phyloP scores from a whole-genome alignment of 2,888 invertebrate species.

The Leucania comma region DNA sequence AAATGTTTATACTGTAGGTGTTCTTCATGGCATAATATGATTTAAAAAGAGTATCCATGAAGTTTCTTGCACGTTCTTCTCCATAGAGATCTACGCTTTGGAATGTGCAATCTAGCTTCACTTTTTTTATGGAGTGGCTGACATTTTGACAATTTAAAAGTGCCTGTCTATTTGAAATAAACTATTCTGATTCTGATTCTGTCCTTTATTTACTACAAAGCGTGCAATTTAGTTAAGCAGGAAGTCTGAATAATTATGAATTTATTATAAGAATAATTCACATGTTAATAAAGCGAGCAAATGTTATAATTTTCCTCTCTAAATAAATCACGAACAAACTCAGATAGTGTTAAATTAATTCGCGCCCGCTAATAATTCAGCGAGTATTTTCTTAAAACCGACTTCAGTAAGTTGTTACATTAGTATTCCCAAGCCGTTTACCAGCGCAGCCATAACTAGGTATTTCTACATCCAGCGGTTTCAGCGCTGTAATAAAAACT shows the following conservation, averaged over 20 bases:
- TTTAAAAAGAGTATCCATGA: too few relatives aligned
- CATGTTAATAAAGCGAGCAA: not conserved
- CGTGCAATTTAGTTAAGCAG: too few relatives aligned
- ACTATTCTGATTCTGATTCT: too few relatives aligned
- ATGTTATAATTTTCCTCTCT: not conserved
- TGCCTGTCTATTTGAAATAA: too few relatives aligned
- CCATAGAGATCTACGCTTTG: too few relatives aligned
- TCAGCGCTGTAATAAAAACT: constrained; percentile 56
- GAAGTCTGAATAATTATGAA: not conserved
- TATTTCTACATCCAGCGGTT: constrained; percentile 47
- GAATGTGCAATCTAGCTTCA: too few relatives aligned
- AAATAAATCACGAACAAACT: constrained; percentile 12
- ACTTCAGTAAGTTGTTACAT: constrained; percentile 49
- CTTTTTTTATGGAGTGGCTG: too few relatives aligned
- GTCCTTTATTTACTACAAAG: too few relatives aligned
- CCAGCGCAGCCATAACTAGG: constrained; percentile 48
- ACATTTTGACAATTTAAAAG: too few relatives aligned
- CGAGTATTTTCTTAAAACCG: constrained; percentile 43
- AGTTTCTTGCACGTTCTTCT: too few relatives aligned
- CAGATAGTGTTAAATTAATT: constrained; percentile 39
- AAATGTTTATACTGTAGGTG: too few relatives aligned
- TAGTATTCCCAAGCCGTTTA: constrained; percentile 55
- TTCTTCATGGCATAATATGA: too few relatives aligned
- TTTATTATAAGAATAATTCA: not conserved
- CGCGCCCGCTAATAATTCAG: constrained; percentile 22